These are phyloP conservation scores for Ptilorrhoa leucosticta DNA, from an alignment of 2,113 vertebrate genomes.

Conservation along the genomic window DNA sequence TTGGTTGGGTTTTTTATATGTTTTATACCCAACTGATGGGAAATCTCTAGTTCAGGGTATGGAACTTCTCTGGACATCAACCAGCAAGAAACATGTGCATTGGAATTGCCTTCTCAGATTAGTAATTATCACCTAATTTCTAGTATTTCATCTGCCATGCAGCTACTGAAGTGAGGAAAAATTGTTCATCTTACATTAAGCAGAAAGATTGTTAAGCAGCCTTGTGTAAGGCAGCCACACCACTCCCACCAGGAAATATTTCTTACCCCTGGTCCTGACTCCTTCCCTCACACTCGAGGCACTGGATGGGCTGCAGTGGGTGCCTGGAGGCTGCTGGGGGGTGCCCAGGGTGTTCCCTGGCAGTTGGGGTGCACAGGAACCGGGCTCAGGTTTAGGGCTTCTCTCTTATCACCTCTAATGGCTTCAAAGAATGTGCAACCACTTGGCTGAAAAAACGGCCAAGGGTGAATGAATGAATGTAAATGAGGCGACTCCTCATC, in stretches of 20 bases:
- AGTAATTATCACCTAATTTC: neutral
- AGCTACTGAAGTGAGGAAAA: neutral
- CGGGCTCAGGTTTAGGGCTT: neutral
- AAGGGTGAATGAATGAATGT: constrained; percentile 1
- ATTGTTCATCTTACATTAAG: neutral
- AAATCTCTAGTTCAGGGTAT: neutral
- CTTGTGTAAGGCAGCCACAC: neutral
- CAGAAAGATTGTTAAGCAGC: neutral
- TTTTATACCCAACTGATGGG: neutral
- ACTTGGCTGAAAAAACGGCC: constrained; percentile 5
- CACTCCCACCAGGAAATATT: neutral
- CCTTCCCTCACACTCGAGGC: neutral
- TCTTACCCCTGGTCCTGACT: neutral
- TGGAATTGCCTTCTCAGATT: neutral
- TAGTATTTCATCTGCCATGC: neutral
- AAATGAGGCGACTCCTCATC: constrained; percentile 4
- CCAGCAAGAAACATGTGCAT: neutral
- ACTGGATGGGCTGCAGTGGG: neutral
- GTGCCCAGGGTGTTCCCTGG: neutral
- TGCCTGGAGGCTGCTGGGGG: neutral
- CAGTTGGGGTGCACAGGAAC: neutral
- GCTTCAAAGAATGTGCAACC: neutral
- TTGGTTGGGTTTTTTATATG: neutral
- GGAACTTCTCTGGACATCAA: neutral
- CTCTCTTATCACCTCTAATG: neutral